phyloP scores from a whole-genome alignment of 2,113 vertebrate species.

The Phyllopteryx taeniolatus region DNA sequence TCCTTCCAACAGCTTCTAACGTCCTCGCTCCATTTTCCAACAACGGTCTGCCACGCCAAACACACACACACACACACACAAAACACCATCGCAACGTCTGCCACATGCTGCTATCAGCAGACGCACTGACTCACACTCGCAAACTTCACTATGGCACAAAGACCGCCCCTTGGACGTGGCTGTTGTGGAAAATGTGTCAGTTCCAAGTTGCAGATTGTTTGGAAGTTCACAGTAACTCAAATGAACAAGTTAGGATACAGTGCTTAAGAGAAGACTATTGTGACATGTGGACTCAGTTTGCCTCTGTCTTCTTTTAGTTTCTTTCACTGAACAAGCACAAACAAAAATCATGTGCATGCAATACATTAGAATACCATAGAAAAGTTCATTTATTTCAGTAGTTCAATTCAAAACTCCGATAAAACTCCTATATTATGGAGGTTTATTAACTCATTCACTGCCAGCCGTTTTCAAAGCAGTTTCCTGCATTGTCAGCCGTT shows the following conservation, averaged over 20 bases:
- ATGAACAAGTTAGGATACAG: slow-evolving; percentile 2
- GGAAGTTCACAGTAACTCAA: slow-evolving; percentile 20
- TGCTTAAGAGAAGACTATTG: neutral
- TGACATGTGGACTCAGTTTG: neutral
- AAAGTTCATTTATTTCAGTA: too few species aligned
- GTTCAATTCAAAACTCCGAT: too few species aligned
- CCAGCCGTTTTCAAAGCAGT: too few species aligned
- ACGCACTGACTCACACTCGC: slow-evolving; percentile 36
- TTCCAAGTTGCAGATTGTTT: slow-evolving; percentile 30
- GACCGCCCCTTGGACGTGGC: slow-evolving; percentile 36
- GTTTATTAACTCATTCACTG: too few species aligned
- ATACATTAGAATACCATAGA: too few species aligned
- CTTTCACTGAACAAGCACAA: neutral
- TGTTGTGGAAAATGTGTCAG: slow-evolving; percentile 31
- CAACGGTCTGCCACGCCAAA: slow-evolving; percentile 55
- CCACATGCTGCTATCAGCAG: slow-evolving; percentile 59
- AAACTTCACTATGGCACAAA: slow-evolving; percentile 45
- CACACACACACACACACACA: slow-evolving; percentile 62
- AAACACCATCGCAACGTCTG: slow-evolving; percentile 62
- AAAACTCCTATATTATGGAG: too few species aligned
- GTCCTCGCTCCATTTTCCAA: slow-evolving; percentile 74
- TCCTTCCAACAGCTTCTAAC: slow-evolving; percentile 74
- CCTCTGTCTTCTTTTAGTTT: neutral
- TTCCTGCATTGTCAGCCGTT: too few species aligned
- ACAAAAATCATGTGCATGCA: too few species aligned